Base-by-base conservation (phyloP, 64 coral and sea anemone species). In the Montipora efflorescens region DNA sequence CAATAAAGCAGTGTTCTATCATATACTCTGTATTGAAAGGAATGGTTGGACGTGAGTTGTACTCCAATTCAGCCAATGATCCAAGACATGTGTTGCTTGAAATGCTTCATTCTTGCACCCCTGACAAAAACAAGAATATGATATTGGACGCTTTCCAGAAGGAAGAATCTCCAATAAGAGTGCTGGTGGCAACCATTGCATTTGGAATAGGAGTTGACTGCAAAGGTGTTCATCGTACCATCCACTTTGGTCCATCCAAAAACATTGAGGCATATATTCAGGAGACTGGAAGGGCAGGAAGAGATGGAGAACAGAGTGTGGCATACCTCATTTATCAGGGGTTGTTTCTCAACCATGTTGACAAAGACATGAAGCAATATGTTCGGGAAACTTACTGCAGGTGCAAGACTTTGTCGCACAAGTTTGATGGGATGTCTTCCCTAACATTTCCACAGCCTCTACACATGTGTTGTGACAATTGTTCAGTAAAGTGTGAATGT, bases 171-270 rank as follows among this genome's bases (percentile, higher is more conserved):
- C 4, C 53, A 57, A 57, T 57, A 57, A 57, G 53, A 57, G 53
- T 57, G 53, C 53, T 57, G 53, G 53, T 57, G 53, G 53, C 53
- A 57, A 57, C 53, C 53, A 57, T 57, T 57, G 5, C 53, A 57
- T 57, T 57, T 57, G 53, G 53, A 57, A 57, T 57, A 5, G 0
- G 53, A 57, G 53, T 57, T 57, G 53, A 57, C 53, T 57, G 53
- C 11, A 57, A 57, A 57, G 53, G 53, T 7, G 92, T 94, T 51
- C 43, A 69, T 9, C 62, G 77, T 3, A 80, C 71, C 12, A 89
- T 94, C 11, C 92, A 83, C n/a, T 94, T 83, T 94, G 87, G 87
- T 5, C 93, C 87, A 59, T 94, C 92, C 14, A 94, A 57, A 57
- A 57, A 57, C 3, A 57, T 57, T 57, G 53, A 57, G 53, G 53